These are phyloP conservation scores for Raphicerus campestris DNA, from an alignment of 2,113 vertebrate species.

Conservation along the genomic window DNA sequence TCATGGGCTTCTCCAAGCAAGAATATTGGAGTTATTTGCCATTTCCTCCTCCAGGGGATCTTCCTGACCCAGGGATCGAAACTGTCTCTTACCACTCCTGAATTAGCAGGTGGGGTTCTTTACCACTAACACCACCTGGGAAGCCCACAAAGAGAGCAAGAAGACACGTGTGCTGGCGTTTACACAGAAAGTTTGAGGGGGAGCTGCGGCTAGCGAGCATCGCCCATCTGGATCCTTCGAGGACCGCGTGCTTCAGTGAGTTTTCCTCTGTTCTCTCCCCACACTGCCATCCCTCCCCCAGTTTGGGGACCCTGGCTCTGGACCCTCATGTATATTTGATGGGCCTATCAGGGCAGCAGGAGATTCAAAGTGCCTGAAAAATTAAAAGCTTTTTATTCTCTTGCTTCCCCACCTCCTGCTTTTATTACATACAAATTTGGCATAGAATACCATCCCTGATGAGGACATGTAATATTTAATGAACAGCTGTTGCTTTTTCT, in stretches of 20 bases:
- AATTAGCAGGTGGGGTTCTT: neutral
- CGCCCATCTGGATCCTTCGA: neutral
- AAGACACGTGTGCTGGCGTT: neutral
- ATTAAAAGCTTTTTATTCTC: neutral
- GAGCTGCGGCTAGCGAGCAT: neutral
- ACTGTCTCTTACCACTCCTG: neutral
- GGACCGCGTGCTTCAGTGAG: neutral
- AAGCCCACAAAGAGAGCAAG: neutral
- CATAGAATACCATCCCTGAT: neutral
- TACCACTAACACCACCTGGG: neutral
- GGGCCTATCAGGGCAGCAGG: neutral
- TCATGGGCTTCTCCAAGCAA: neutral
- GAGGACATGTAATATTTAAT: neutral
- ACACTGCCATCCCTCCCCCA: rapidly evolving
- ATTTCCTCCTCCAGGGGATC: neutral
- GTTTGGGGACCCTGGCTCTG: neutral
- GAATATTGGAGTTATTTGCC: neutral
- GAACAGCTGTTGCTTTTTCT: neutral
- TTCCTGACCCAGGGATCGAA: neutral
- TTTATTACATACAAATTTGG: neutral
- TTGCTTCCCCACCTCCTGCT: neutral
- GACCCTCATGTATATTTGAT: neutral
- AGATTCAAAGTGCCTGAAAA: neutral
- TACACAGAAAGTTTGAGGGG: neutral
- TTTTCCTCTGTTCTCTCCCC: neutral